These are phyloP conservation scores for Phaethornis superciliosus DNA, from an alignment of 2,113 vertebrate species.

Conservation along the genomic window DNA sequence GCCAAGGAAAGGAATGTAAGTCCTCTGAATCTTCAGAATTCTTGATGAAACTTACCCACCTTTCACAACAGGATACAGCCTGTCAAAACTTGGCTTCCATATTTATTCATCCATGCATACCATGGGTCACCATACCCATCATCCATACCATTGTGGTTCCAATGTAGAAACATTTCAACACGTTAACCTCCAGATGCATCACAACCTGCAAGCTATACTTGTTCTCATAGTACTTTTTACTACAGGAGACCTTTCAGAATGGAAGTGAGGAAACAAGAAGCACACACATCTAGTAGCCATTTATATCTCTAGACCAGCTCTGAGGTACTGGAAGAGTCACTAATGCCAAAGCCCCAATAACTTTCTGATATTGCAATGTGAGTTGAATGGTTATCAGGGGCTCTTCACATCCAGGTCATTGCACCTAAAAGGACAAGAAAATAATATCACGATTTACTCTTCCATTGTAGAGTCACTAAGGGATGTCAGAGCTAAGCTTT, in stretches of 20 bases:
- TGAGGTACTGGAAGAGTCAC: not conserved
- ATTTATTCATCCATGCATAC: not conserved
- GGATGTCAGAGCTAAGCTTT: not conserved
- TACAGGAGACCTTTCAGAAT: not conserved
- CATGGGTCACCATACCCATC: not conserved
- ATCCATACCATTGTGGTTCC: not conserved
- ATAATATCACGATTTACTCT: not conserved
- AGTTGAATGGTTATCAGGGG: not conserved
- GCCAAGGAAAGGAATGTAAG: not conserved
- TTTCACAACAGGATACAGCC: not conserved
- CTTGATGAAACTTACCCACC: not conserved
- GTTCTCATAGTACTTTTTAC: not conserved
- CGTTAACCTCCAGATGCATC: not conserved
- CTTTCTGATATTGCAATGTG: not conserved
- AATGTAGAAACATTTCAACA: not conserved
- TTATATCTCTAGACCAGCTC: not conserved
- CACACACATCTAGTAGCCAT: not conserved
- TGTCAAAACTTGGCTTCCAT: not conserved
- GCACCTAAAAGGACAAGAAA: not conserved
- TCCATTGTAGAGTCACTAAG: not conserved
- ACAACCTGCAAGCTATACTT: not conserved
- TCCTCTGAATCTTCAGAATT: not conserved
- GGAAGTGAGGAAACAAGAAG: not conserved
- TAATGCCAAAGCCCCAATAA: not conserved
- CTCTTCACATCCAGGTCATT: not conserved